Base-by-base conservation (phyloP, 2,113 vertebrate genomes). In the Sinocyclocheilus grahami region DNA sequence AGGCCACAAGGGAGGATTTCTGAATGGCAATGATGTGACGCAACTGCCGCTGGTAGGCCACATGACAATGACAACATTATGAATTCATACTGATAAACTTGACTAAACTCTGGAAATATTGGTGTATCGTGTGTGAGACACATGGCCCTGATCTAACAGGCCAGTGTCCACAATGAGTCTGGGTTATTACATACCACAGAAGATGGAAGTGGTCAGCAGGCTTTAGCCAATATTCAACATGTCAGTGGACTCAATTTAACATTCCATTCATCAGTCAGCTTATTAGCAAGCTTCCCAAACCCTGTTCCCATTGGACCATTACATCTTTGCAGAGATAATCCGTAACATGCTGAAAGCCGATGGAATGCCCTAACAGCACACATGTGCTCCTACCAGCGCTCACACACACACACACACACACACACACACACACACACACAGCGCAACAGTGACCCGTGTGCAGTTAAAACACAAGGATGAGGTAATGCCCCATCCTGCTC, bases 191-290 rank as follows among this genome's bases (percentile, higher is more conserved):
- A 82, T 58, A 60, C 69, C 58, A 55, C 79, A 82, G 42, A 24
- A 51, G 24, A 67, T 27, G 62, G 79, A 74, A 82, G 71, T 20
- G 62, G 48, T 77, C 55, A 82, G 71, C 12, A 55, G 60, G 62
- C 24, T 81, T 46, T 42, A 86, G 46, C 81, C 83, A 78, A 81
- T 86, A 79, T 84, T 84, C 78, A 62, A 85, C 84, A 83, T 83
- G 85, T 88, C 85, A 12, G 39, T 67, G 75, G 75, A 78, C 58
- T 86, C 79, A 84, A 81, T 82, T 75, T 84, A 84, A 75, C 82
- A 88, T 88, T 84, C 77, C 87, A 81, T 84, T 86, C 79, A 83
- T 72, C 62, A 88, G 72, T 80, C 79, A 83, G 39, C 85, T 86
- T 71, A 88, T 88, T 86, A 86, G 46, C 82, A 63, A 24, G 63